Evolutionary conservation across 2,113 vertebrate genomes (phyloP), one percentile per base, ranked within the genome.

Genomic region (Alosa alosa): DNA sequence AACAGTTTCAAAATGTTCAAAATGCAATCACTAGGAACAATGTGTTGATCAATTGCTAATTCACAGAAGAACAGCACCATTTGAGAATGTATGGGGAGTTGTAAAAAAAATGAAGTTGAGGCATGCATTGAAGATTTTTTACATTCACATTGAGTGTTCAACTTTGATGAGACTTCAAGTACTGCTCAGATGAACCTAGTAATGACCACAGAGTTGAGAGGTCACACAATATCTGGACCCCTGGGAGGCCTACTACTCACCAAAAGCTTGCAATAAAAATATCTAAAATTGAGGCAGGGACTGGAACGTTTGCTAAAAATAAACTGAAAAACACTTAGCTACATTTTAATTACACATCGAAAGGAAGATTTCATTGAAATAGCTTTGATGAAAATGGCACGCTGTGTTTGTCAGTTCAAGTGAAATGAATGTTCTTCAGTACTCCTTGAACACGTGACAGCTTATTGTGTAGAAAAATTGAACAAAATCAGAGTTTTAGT

Each of bases 91-190:
- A 6, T 39, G 72, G 72, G 72, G 72, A 39, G 39, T 78, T 39
- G 36, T 41, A 17, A 39, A 36, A 39, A 78, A 39, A 78, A 72
- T 36, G 6, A 31, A 36, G 72, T 78, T 78, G 72, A 78, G 72
- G 72, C 72, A 78, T 78, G 72, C 72, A 18, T 15, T 78, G 72
- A 78, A 78, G 72, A 36, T 15, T 78, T 44, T 78, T 78, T 78
- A 78, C 72, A 78, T 78, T 78, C 72, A 78, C 72, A 78, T 39
- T 78, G 39, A 78, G 72, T 78, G 72, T 36, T 78, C 72, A 39
- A 17, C 72, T 78, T 78, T 78, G 55, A 36, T 31, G 36, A 39
- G 72, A 36, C 36, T 78, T 78, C 72, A 78, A 78, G 72, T 78
- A 78, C 72, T 78, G 72, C 72, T 78, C 72, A 78, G 72, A 72